These are phyloP conservation scores for Hiodon tergisus DNA, from an alignment of 2,113 vertebrate genomes.

Conservation along the genomic window DNA sequence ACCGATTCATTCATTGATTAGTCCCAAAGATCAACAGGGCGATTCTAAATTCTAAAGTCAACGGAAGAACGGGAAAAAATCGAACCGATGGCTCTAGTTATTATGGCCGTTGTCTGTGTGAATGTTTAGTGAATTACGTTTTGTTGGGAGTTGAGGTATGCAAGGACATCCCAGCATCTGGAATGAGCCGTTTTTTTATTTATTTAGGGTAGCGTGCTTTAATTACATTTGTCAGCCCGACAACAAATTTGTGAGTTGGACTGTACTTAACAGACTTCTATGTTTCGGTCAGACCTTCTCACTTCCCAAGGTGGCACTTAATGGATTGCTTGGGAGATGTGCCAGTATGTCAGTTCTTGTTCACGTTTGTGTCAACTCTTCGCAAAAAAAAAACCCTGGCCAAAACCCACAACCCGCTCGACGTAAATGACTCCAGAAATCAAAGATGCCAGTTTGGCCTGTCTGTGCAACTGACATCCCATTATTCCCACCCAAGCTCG, in stretches of 20 bases:
- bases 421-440: constrained; percentile 4
- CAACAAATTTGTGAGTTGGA: constrained; percentile 10
- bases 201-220: constrained; percentile 17
- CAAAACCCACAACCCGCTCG: neutral
- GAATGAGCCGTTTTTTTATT: no score
- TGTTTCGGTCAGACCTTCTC: constrained; percentile 45
- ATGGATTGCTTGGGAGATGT: constrained; percentile 37
- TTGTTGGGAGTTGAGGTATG: neutral
- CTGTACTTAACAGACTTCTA: constrained; percentile 33
- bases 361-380: constrained; percentile 25
- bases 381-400: no score
- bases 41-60: no score
- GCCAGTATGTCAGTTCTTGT: constrained; percentile 41
- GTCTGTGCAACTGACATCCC: no score
- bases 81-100: no score
- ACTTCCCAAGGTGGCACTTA: constrained; percentile 50
- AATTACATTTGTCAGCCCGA: constrained; percentile 41
- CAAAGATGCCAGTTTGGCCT: constrained; percentile 43
- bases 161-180: no score
- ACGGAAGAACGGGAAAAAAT: no score
- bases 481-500: no score
- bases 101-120: no score
- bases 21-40: no score
- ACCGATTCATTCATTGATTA: no score
- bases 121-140: neutral